Conservation (phyloP, 2,888 invertebrate species). For the Clusia tigrina region DNA sequence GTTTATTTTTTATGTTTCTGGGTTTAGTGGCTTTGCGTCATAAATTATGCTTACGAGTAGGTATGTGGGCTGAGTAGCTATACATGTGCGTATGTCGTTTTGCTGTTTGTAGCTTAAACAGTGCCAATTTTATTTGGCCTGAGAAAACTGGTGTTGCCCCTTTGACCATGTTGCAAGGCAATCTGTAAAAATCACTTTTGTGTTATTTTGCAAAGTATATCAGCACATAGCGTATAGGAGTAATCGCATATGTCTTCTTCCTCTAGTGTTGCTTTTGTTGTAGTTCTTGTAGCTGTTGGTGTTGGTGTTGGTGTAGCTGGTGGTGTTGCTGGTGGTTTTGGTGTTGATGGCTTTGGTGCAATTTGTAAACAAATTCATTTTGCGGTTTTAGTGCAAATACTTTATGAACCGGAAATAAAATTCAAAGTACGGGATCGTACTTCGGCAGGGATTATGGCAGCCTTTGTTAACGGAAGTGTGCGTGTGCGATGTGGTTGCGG, state of each 20-base stretch:
- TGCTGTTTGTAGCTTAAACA: neutral
- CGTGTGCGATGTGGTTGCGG: neutral
- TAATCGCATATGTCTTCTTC: slow-evolving; percentile 7
- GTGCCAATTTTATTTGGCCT: neutral
- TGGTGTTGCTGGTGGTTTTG: slow-evolving; percentile 1
- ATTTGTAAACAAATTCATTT: slow-evolving; percentile 13
- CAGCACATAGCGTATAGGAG: neutral
- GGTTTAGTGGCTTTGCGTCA: slow-evolving; percentile 8
- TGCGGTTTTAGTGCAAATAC: slow-evolving; percentile 11
- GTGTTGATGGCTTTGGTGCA: slow-evolving; percentile 5
- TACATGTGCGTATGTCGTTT: neutral
- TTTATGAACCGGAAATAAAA: slow-evolving; percentile 11
- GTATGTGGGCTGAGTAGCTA: neutral
- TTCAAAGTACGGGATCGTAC: neutral
- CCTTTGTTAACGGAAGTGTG: neutral
- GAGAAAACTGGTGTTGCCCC: neutral
- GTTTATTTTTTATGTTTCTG: slow-evolving; percentile 11
- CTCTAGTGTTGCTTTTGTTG: neutral
- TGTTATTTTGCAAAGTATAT: neutral
- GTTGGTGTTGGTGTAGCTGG: neutral
- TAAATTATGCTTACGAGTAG: neutral
- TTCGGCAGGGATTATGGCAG: neutral
- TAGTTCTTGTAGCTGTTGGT: neutral
- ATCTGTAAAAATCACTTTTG: neutral
- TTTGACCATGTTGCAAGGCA: neutral